Conservation (phyloP, 35 echinoderm and acorn worm species). For the Heliocidaris tuberculata region DNA sequence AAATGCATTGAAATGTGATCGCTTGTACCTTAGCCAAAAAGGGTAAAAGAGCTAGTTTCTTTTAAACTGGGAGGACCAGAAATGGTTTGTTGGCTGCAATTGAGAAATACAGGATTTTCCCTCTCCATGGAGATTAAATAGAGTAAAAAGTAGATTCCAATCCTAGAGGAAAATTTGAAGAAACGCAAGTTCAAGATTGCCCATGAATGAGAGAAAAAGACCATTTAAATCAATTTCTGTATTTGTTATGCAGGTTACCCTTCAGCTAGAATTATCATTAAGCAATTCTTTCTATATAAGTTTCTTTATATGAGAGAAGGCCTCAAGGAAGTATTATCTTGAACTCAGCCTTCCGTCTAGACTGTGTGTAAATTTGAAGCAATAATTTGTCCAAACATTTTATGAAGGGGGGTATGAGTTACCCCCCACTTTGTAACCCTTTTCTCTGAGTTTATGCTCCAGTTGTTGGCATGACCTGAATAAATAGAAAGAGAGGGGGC, state of each 20-base stretch:
- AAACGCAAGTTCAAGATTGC: not conserved
- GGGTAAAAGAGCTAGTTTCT: not conserved
- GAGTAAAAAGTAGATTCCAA: not conserved
- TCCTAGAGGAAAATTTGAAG: not conserved
- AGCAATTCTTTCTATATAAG: not conserved
- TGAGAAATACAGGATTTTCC: not conserved
- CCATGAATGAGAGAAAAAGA: not conserved
- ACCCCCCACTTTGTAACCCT: not conserved
- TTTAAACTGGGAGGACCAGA: not conserved
- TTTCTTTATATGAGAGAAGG: not conserved
- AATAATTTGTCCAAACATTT: not conserved
- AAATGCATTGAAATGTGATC: not conserved
- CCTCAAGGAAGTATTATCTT: not conserved
- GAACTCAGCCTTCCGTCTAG: not conserved
- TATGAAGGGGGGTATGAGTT: not conserved
- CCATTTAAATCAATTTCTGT: not conserved
- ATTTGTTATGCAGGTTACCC: not conserved
- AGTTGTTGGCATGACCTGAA: not conserved
- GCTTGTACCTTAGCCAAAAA: not conserved
- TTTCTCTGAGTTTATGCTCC: not conserved
- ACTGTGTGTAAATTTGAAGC: not conserved
- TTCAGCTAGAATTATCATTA: not conserved
- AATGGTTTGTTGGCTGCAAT: not conserved
- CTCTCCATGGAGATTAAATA: not conserved
- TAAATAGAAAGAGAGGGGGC: not conserved